phyloP scores from a whole-genome alignment of 1,140 invertebrate species.

The Lepidurus arcticus region DNA sequence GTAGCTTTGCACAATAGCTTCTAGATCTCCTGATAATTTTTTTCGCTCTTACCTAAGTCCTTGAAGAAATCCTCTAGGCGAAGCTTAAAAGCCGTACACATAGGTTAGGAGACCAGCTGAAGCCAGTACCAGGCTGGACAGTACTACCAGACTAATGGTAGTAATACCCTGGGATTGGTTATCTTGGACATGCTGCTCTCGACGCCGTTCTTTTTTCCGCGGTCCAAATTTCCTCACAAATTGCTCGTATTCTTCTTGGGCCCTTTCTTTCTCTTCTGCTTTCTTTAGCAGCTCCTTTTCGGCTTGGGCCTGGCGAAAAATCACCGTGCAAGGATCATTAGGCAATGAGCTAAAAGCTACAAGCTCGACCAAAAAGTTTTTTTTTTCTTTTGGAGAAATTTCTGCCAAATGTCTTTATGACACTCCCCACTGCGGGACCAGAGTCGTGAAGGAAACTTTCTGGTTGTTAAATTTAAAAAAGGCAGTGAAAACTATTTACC shows the following conservation, averaged over 20 bases:
- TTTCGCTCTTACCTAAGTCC: neutral
- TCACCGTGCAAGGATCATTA: neutral
- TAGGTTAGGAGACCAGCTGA: conserved; percentile 13
- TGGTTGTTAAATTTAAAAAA: neutral
- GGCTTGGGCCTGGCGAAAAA: conserved; percentile 25
- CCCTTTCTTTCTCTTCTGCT: conserved; percentile 29
- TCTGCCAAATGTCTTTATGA: neutral
- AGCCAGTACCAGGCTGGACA: conserved; percentile 16
- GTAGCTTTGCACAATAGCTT: no score
- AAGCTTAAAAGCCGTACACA: neutral
- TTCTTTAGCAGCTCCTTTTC: conserved; percentile 28
- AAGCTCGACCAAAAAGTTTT: neutral
- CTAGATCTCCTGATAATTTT: no score
- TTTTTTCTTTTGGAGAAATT: neutral
- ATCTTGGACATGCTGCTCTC: neutral
- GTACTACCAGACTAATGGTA: neutral
- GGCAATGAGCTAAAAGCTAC: neutral
- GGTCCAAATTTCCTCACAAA: conserved; percentile 33
- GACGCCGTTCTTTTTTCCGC: conserved; percentile 30
- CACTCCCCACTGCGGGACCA: neutral
- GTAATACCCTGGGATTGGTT: neutral
- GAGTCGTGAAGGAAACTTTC: neutral
- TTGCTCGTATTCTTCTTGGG: conserved; percentile 29
- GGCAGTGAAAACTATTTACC: neutral
- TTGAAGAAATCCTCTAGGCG: neutral